Evolutionary conservation across 1,140 invertebrate genomes (phyloP).

Genomic region (Eubasilissa regina): DNA sequence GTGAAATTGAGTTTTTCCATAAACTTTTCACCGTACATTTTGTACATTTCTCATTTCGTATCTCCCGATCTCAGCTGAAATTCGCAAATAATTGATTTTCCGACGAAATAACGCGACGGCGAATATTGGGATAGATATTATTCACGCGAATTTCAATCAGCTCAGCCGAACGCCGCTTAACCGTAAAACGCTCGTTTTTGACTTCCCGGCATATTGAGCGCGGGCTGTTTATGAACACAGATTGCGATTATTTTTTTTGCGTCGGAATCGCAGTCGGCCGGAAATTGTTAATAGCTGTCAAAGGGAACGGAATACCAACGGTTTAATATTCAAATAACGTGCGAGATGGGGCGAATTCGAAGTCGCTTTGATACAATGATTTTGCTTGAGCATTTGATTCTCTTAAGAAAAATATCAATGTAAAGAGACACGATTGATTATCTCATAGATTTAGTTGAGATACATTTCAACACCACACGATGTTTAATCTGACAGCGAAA

Average conservation of each 20-base stretch:
- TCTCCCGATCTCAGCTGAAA: background rate
- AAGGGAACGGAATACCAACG: background rate
- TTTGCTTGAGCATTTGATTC: no score
- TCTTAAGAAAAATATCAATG: no score
- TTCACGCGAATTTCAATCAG: constrained; percentile 16
- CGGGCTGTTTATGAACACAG: background rate
- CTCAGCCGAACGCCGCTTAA: background rate
- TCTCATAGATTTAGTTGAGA: no score
- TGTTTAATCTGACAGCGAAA: no score
- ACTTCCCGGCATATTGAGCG: background rate
- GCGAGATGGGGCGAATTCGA: background rate
- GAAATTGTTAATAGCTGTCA: constrained; percentile 21
- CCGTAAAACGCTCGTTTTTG: constrained; percentile 1
- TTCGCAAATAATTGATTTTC: constrained; percentile 9
- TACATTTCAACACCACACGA: no score
- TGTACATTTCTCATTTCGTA: no score
- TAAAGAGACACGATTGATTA: no score
- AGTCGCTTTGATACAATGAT: background rate
- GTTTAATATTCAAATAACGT: background rate
- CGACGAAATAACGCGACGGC: background rate
- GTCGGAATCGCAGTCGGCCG: background rate
- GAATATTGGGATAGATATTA: background rate
- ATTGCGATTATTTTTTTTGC: background rate
- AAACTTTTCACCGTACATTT: no score
- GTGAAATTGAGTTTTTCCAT: no score